A percentile compares a stretch with the other conserved stretches of the same genome.
Conservation (phyloP, 2,797 vertebrate genomes). For the Enteromius treurensis region DNA sequence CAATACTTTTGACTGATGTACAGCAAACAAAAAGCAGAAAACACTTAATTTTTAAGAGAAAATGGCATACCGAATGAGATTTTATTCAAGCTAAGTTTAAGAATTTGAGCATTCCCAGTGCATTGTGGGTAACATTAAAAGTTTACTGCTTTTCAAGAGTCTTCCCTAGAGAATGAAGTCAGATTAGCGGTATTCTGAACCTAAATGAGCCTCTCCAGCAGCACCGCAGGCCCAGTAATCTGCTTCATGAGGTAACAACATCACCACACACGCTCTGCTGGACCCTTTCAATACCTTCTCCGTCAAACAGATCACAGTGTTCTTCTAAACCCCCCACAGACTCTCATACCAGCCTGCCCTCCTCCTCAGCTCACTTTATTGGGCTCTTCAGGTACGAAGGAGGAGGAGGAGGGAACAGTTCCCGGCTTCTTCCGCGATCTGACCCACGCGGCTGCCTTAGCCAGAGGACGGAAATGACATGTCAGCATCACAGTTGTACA, state of each 20-base stretch:
- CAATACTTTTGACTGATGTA: not conserved
- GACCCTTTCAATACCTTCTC: constrained; percentile 8
- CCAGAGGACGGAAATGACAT: constrained; percentile 38
- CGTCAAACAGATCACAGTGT: not conserved
- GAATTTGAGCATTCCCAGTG: not conserved
- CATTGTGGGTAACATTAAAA: not conserved
- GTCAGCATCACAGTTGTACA: constrained; percentile 37
- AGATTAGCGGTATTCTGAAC: not conserved
- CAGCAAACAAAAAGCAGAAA: not conserved
- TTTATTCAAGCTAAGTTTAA: not conserved
- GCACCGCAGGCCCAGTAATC: not conserved
- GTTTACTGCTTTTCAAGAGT: not conserved
- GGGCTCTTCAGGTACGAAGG: not conserved
- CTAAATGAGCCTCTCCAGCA: not conserved
- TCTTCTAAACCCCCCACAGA: constrained; percentile 10
- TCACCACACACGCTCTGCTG: not conserved
- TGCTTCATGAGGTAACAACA: not conserved
- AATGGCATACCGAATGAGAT: not conserved
- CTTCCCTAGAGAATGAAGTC: not conserved
- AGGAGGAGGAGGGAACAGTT: not conserved
- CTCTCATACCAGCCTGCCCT: not conserved
- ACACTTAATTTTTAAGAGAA: not conserved
- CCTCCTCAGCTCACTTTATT: constrained; percentile 5
- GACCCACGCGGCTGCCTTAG: not conserved
- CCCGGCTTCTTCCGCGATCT: not conserved